These are phyloP conservation scores for Brachyhypopomus gauderio DNA, from an alignment of 2,113 vertebrate genomes.

Conservation along the genomic window DNA sequence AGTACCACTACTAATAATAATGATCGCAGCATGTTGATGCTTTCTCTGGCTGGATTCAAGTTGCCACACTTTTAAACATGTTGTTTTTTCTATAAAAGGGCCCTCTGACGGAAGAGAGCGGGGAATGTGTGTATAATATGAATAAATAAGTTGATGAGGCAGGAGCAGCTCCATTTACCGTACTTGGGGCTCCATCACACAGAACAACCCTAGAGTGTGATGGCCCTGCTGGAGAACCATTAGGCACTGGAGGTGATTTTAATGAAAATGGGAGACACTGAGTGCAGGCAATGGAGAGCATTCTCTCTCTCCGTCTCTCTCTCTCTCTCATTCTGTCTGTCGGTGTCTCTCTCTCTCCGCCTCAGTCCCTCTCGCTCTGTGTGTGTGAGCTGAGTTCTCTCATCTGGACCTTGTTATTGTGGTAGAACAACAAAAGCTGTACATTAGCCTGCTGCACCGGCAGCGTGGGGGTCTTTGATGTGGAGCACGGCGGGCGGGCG, in stretches of 20 bases:
- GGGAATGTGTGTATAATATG: constrained; percentile 57
- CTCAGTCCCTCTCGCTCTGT: constrained; percentile 60
- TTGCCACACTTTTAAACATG: constrained; percentile 31
- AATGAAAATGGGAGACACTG: constrained; percentile 75
- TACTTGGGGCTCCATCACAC: constrained; percentile 57
- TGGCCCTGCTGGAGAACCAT: constrained; percentile 62
- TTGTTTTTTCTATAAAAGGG: constrained; percentile 41
- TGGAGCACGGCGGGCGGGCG: constrained; percentile 69
- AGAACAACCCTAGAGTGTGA: constrained; percentile 57
- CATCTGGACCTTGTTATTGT: constrained; percentile 78
- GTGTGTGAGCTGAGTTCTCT: constrained; percentile 58
- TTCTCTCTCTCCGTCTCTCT: constrained; percentile 63
- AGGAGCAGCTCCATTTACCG: constrained; percentile 54
- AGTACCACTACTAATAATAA: constrained; percentile 10
- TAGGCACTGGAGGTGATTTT: constrained; percentile 74
- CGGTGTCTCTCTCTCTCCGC: neutral
- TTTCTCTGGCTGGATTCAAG: constrained; percentile 24
- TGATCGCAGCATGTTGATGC: constrained; percentile 24
- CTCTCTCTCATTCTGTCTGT: constrained; percentile 66
- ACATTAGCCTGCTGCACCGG: constrained; percentile 73
- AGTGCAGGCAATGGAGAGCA: constrained; percentile 72
- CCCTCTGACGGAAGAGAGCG: constrained; percentile 34
- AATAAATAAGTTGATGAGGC: constrained; percentile 55
- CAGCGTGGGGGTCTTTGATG: constrained; percentile 74
- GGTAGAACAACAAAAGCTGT: constrained; percentile 75